Base-by-base conservation (phyloP, 2,888 invertebrate genomes). In the Cosmopolites sordidus region DNA sequence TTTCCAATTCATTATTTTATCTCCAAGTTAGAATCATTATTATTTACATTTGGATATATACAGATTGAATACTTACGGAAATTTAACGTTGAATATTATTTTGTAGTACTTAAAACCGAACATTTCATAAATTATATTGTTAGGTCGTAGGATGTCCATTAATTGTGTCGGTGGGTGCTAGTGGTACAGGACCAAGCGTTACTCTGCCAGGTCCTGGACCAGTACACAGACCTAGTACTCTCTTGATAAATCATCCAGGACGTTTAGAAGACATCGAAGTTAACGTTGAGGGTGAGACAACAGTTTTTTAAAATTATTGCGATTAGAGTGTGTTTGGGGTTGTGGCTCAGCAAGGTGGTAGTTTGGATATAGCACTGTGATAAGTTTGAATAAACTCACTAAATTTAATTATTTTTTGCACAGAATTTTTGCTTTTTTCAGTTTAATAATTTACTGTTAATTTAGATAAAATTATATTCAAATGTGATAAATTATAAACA, bases 251-350 rank as follows among this genome's bases (percentile, higher is more conserved):
- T 74, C 89, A 89, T 75, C 86, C 87, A 59, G 88, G 91, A 66
- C 86, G 90, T 68, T 83, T 94, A 65, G 92, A 93, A 72, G 93
- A 94, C 76, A 89, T 94, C 66, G 94, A 94, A 81, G 92, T 96
- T 71, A 92, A 92, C 78, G 93, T 96, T 76, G 93, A 95, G 87
- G 93, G 93, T 94, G 80, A 80, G 80, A 61, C 16, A 52, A 44
- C 11, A 17, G 17, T 43, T 40, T 40, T 16, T 6, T 40, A 6
- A 16, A 16, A 16, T 8, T 38, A 9, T 50, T 43, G 45, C 47
- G 37, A 38, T 43, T 39, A 33, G 18, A 43, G 33, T 27, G 40
- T 53, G 50, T 43, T 51, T 30, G 58, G 56, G 52, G 48, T 42
- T 42, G 42, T 27, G 45, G 30, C 33, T 45, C 43, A 40, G 12